These are phyloP conservation scores for Xiphydria camelus DNA, from an alignment of 2,888 invertebrate species.

Conservation along the genomic window DNA sequence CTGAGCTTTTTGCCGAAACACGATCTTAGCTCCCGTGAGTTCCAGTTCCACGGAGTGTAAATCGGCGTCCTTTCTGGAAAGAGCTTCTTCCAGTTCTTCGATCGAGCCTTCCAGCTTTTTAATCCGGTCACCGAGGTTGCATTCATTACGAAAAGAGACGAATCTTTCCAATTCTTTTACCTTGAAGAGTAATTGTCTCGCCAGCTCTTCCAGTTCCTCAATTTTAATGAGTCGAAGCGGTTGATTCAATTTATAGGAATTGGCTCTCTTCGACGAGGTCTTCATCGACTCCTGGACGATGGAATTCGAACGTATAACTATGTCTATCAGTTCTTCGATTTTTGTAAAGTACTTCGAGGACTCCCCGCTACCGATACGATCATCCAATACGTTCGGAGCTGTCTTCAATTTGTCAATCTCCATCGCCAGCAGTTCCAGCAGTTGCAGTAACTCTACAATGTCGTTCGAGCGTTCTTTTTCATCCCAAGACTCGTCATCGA, in stretches of 20 bases:
- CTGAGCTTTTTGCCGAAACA: constrained; percentile 15
- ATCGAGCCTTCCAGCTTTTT: constrained; percentile 27
- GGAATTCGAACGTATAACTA: constrained; percentile 13
- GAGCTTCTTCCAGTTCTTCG: constrained; percentile 16
- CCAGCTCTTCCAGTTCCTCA: constrained; percentile 11
- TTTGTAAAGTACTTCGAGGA: constrained; percentile 20
- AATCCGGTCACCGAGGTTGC: constrained; percentile 21
- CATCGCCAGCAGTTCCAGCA: constrained; percentile 18
- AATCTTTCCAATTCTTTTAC: constrained; percentile 29
- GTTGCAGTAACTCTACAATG: no score
- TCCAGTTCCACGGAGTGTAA: constrained; percentile 18
- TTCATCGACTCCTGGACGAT: constrained; percentile 21
- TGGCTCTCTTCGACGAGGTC: no score
- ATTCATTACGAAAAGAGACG: constrained; percentile 20
- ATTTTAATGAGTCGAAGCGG: no score
- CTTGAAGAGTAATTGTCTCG: constrained; percentile 23
- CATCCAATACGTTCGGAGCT: constrained; percentile 22
- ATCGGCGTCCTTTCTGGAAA: constrained; percentile 16
- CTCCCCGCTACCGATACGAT: constrained; percentile 15
- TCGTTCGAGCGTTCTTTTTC: background rate
- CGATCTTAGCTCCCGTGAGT: constrained; percentile 14
- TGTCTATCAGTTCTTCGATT: constrained; percentile 20
- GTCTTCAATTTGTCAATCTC: constrained; percentile 24
- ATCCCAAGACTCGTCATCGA: background rate
- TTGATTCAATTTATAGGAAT: no score